These are phyloP conservation scores for Crocallis elinguaria DNA, from an alignment of 2,888 invertebrate species.

Conservation along the genomic window DNA sequence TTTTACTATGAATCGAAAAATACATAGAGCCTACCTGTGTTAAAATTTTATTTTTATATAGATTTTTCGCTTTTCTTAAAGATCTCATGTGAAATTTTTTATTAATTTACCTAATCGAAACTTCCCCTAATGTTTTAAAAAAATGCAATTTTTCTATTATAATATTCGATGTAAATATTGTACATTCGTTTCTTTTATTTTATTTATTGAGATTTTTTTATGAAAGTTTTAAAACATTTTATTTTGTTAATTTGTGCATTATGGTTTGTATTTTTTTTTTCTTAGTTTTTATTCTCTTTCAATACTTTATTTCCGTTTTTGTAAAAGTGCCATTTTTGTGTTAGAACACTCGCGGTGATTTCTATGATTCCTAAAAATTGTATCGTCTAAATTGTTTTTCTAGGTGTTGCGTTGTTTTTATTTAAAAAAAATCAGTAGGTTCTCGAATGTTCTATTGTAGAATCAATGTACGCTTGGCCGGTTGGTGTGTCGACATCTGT, in stretches of 20 bases:
- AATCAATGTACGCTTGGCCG: slow-evolving; percentile 80
- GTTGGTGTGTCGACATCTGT: slow-evolving; percentile 53
- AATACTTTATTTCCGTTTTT: slow-evolving; percentile 35
- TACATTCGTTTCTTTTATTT: slow-evolving; percentile 74
- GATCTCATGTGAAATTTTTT: slow-evolving; percentile 61
- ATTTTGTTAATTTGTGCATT: slow-evolving; percentile 70
- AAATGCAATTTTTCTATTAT: slow-evolving; percentile 70
- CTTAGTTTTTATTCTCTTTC: slow-evolving; percentile 49
- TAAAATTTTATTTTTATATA: slow-evolving; percentile 65
- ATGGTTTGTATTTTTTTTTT: slow-evolving; percentile 52
- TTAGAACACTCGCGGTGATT: slow-evolving; percentile 57
- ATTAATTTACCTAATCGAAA: slow-evolving; percentile 40
- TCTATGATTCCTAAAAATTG: slow-evolving; percentile 63
- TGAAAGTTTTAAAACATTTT: slow-evolving; percentile 71
- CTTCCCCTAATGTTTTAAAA: slow-evolving; percentile 65
- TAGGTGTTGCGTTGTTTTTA: slow-evolving; percentile 44
- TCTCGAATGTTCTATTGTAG: slow-evolving; percentile 80
- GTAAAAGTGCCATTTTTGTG: slow-evolving; percentile 72
- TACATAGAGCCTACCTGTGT: slow-evolving; percentile 75
- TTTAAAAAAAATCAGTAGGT: slow-evolving; percentile 69
- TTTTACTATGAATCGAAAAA: slow-evolving; percentile 82
- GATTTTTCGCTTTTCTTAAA: slow-evolving; percentile 61
- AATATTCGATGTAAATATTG: slow-evolving; percentile 83
- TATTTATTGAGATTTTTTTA: slow-evolving; percentile 80
- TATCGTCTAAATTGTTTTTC: slow-evolving; percentile 43